Evolutionary conservation across 2,888 invertebrate species (phyloP), one percentile per base, ranked within the genome.

Genomic region (Azorinus chamasolen): DNA sequence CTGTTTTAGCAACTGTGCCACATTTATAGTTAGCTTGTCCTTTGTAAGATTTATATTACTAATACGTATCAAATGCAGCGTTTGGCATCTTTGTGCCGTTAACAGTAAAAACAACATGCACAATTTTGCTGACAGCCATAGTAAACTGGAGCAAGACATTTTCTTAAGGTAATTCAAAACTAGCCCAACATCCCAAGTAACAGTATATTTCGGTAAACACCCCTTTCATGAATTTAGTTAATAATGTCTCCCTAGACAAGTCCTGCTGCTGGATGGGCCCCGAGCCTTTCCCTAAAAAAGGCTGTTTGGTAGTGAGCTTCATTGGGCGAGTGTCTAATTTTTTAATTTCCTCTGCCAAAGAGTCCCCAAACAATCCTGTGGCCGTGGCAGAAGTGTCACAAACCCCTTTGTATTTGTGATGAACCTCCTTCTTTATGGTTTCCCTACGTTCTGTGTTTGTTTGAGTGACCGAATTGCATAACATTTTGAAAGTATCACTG

Each of bases 201-300:
- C 27, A 53, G 24, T 32, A 27, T 53, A 27, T 53, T 53, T 53
- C 2, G 53, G 53, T 27, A 53, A 4, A 53, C 1, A 53, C 16
- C 24, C 53, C 53, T 53, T 27, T 53, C 53, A 53, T 53, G 22
- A 53, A 53, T n/a, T 16, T 25, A 16, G n/a, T 25, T 4, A 53
- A 2, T 2, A 53, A 2, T 27, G 32, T 8, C 27, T n/a, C 5
- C 27, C 16, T 12, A 2, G 27, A 8, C 12, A 53, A 53, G 18
- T 53, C 18, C 16, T 27, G 45, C 20, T 45, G 45, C 20, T 45
- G 45, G 4, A 18, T 45, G 45, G 45, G 45, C 45, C 45, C 45
- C 45, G 45, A 45, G 45, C 20, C 16, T 10, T 45, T 45, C 45
- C n/a, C n/a, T n/a, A n/a, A n/a, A n/a, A n/a, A n/a, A n/a, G n/a